These are phyloP conservation scores for Panthera uncia DNA, from an alignment of 2,113 vertebrate species.

Conservation along the genomic window DNA sequence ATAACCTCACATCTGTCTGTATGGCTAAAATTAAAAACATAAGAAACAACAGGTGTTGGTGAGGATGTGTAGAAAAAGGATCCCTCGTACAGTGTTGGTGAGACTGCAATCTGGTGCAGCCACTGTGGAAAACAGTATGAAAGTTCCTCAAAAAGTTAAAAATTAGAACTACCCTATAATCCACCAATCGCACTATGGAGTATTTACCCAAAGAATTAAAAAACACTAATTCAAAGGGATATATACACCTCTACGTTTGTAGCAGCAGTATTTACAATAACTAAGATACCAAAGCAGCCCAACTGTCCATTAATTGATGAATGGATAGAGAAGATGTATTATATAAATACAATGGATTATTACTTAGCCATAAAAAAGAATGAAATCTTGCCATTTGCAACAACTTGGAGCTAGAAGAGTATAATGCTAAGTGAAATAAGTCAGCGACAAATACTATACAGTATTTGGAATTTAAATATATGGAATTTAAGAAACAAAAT, in stretches of 20 bases:
- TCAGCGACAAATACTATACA: background rate
- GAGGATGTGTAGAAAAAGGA: background rate
- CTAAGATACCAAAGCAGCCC: background rate
- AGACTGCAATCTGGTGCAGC: background rate
- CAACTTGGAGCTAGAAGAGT: background rate
- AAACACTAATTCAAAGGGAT: background rate
- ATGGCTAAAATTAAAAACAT: background rate
- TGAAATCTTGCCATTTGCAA: background rate
- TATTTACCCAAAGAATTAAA: background rate
- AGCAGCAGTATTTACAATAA: background rate
- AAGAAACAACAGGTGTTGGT: background rate
- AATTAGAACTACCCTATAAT: background rate
- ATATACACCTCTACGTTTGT: background rate
- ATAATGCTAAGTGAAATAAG: background rate
- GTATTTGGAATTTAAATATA: background rate
- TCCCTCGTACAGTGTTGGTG: background rate
- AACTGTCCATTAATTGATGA: background rate
- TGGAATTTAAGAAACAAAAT: background rate
- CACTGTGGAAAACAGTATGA: background rate
- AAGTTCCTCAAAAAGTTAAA: background rate
- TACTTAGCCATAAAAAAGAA: background rate
- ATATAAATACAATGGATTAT: background rate
- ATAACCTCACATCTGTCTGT: background rate
- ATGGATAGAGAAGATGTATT: background rate
- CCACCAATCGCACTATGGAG: background rate